phyloP scores from a whole-genome alignment of 2,113 vertebrate species.

The Aspidoscelis tigris region DNA sequence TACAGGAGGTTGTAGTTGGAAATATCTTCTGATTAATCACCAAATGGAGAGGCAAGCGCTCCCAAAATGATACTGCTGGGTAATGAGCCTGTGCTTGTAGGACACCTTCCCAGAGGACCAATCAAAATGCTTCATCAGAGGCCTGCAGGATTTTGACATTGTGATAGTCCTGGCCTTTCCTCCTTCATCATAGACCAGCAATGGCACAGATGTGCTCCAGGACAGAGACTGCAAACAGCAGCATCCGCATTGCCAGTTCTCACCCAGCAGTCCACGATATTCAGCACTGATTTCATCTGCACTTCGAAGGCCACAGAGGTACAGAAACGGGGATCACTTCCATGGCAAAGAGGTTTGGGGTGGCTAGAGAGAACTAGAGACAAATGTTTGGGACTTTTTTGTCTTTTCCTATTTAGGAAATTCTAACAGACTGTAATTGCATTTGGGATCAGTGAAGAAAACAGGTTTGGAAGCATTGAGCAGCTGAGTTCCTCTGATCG shows the following conservation, averaged over 20 bases:
- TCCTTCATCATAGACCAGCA: neutral
- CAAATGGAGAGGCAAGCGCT: neutral
- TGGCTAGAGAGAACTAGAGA: neutral
- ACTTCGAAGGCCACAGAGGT: neutral
- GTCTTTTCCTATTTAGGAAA: too few relatives aligned
- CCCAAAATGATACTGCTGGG: neutral
- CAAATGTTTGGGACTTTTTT: too few relatives aligned
- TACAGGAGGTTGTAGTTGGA: too few relatives aligned
- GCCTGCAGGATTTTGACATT: neutral
- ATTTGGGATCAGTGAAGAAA: neutral
- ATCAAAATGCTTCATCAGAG: neutral
- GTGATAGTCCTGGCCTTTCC: neutral
- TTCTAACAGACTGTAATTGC: too few relatives aligned
- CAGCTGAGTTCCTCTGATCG: neutral
- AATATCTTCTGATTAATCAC: too few relatives aligned
- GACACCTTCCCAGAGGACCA: neutral
- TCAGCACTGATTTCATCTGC: neutral
- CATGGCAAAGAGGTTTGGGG: neutral
- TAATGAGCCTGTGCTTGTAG: neutral
- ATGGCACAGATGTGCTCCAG: neutral
- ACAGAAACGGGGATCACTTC: neutral
- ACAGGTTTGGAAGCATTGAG: neutral
- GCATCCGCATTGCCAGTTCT: neutral
- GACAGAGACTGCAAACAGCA: neutral
- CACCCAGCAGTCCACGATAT: neutral